phyloP scores from a whole-genome alignment of 2,888 invertebrate species.

The Saturnia pavonia region DNA sequence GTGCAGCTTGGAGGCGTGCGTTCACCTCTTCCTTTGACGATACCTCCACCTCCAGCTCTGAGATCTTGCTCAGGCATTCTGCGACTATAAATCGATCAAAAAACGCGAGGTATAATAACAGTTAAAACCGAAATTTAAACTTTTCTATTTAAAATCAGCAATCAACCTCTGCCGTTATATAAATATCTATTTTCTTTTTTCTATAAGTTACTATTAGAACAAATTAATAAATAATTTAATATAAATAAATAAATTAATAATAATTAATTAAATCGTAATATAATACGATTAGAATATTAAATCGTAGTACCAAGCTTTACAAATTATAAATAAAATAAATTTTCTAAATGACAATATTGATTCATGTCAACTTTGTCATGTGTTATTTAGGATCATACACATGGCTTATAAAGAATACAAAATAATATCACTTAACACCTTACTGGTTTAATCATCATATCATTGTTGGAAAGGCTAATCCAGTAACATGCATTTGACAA shows the following conservation, averaged over 20 bases:
- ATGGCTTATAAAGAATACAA: neutral
- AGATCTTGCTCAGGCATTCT: slow-evolving; percentile 80
- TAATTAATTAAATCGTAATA: too few relatives aligned
- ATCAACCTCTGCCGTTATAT: neutral
- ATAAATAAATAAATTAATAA: too few relatives aligned
- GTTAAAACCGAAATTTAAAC: neutral
- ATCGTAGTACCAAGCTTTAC: too few relatives aligned
- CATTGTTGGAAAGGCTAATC: too few relatives aligned
- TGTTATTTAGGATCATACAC: neutral
- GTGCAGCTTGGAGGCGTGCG: slow-evolving; percentile 73
- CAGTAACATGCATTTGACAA: too few relatives aligned
- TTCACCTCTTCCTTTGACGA: slow-evolving; percentile 77
- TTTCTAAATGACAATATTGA: neutral
- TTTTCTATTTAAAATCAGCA: neutral
- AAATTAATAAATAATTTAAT: too few relatives aligned
- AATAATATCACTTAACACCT: neutral
- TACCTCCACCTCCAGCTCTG: slow-evolving; percentile 81
- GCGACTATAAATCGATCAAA: slow-evolving; percentile 71
- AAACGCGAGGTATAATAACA: neutral
- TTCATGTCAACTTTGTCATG: neutral
- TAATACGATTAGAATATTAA: too few relatives aligned
- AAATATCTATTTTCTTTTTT: neutral
- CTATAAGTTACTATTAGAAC: too few relatives aligned
- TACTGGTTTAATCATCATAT: neutral
- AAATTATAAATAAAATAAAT: too few relatives aligned